Evolutionary conservation across 2,888 invertebrate species (phyloP), one percentile per base, ranked within the genome.

Genomic region (Congeria kusceri): DNA sequence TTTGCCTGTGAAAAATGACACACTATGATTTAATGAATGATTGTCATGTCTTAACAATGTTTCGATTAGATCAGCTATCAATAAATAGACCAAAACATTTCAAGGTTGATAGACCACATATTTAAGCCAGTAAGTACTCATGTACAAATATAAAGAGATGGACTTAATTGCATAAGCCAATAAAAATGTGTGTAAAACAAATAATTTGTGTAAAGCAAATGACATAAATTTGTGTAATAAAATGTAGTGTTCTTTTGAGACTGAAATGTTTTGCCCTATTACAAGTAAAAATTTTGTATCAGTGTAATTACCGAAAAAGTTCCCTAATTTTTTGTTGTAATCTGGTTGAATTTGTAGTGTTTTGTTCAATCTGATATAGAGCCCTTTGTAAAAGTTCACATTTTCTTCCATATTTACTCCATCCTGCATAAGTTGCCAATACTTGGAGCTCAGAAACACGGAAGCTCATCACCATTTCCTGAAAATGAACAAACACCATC

Each of bases 371-470:
- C 85, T 97, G 95, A 91, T 96, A 95, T 86, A 96, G 91, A 77
- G 96, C 96, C 90, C 97, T 95, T 79, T 95, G 95, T 94, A 96
- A 96, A 74, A 97, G 94, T 93, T 97, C 97, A 90, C 95, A 95
- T 94, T 97, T 97, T 91, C 96, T 95, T 83, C 97, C 97, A 89
- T 95, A 95, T 94, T 96, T 96, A 91, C 96, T 96, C 93, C 96
- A 95, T 87, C 96, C 96, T 88, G 96, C 96, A 94, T 95, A 96
- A 91, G 96, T 96, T 92, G 97, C 95, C 92, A 97, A 94, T 94
- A 96, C 96, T 94, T 97, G 97, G 92, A 97, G 95, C 94, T 97
- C 97, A 93, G 96, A 96, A 89, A 97, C 97, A 90, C 97, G 96
- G 94, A 97, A 97, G 92, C 95, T 95, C 94, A 95, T 92, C 64